Evolutionary conservation across 2,888 invertebrate species (phyloP).

Genomic region (Scaptodrosophila latifasciaeformis): DNA sequence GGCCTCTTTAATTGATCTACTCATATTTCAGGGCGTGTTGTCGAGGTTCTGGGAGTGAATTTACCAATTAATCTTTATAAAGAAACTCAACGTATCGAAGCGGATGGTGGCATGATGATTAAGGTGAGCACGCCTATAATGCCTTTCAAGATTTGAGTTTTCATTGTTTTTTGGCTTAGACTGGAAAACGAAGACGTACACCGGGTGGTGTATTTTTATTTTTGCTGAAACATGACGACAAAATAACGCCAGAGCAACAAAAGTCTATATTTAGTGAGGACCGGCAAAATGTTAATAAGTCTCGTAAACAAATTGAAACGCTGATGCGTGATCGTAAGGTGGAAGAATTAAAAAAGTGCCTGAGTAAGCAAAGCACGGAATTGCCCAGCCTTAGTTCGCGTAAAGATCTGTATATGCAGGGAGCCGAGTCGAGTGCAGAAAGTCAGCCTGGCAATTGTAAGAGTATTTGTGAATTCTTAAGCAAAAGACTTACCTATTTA

Average conservation of each 20-base stretch:
- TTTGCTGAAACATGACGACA: conserved; percentile 83
- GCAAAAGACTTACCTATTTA: not conserved
- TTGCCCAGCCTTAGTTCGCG: conserved; percentile 65
- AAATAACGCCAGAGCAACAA: conserved; percentile 81
- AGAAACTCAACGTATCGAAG: conserved; percentile 88
- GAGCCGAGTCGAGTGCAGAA: conserved; percentile 59
- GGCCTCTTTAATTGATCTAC: not conserved
- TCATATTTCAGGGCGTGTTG: conserved; percentile 78
- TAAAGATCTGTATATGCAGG: conserved; percentile 61
- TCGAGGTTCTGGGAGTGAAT: conserved; percentile 83
- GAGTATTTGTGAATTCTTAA: not conserved
- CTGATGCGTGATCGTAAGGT: conserved; percentile 80
- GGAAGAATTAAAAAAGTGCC: conserved; percentile 80
- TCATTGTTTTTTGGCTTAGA: conserved; percentile 67
- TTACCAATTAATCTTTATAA: conserved; percentile 85
- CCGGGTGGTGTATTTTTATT: conserved; percentile 91
- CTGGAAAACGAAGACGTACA: conserved; percentile 86
- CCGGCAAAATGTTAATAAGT: conserved; percentile 77
- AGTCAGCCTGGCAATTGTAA: conserved; percentile 64
- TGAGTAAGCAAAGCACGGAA: conserved; percentile 75
- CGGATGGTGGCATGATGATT: conserved; percentile 89
- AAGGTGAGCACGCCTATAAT: conserved; percentile 77
- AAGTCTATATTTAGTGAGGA: conserved; percentile 83
- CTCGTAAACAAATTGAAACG: conserved; percentile 77
- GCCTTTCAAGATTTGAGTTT: no score